Conservation (phyloP, 2,888 invertebrate species). For the Alitta virens region DNA sequence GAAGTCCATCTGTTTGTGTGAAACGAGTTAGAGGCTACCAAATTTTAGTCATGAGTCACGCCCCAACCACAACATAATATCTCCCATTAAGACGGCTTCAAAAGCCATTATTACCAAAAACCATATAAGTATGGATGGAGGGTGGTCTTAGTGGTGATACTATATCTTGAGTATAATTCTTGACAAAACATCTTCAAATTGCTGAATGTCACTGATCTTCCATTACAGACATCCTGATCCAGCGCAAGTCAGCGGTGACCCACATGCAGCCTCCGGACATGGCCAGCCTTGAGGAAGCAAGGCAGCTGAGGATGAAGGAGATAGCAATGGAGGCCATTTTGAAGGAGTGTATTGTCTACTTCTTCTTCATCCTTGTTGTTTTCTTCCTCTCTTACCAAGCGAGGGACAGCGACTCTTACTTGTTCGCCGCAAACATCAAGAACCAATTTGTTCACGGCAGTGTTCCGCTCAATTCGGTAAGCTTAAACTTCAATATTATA, state of each 20-base stretch:
- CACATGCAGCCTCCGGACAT: conserved; percentile 48
- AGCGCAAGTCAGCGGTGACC: conserved; percentile 40
- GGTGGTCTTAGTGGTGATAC: too few species aligned
- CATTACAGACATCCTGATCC: conserved; percentile 42
- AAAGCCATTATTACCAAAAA: too few species aligned
- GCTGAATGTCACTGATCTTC: too few species aligned
- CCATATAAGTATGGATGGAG: too few species aligned
- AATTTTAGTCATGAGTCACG: too few species aligned
- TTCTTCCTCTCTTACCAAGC: conserved; percentile 56
- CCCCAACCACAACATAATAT: too few species aligned
- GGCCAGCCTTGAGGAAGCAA: conserved; percentile 38
- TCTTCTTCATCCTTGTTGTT: conserved; percentile 51
- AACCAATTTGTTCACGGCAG: conserved; percentile 36
- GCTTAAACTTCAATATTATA: too few species aligned
- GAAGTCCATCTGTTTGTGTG: too few species aligned
- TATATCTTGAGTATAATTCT: too few species aligned
- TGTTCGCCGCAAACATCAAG: conserved; percentile 40
- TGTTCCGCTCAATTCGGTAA: conserved; percentile 13
- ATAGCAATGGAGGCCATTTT: conserved; percentile 53
- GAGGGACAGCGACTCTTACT: conserved; percentile 45
- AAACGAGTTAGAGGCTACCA: too few species aligned
- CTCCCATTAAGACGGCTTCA: too few species aligned
- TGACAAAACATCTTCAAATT: too few species aligned
- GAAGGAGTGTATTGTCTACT: conserved; percentile 48
- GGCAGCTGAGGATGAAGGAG: conserved; percentile 48